Conservation (phyloP, 2,888 invertebrate species). For the Cecidostiba fungosa region DNA sequence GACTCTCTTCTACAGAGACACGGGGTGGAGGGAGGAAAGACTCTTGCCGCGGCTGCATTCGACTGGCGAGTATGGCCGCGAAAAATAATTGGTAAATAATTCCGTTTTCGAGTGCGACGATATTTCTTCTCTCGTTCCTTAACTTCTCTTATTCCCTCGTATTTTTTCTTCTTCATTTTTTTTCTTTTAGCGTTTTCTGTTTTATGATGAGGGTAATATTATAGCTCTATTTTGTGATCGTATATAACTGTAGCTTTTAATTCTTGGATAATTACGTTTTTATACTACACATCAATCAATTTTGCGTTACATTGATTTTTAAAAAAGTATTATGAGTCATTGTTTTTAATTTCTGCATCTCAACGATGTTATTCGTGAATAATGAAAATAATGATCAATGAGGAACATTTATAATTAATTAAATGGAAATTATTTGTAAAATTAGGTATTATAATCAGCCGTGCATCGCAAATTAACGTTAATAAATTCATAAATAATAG, state of each 20-base stretch:
- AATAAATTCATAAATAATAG: too few relatives aligned
- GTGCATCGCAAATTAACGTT: too few relatives aligned
- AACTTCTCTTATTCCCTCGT: constrained; percentile 43
- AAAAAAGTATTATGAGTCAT: too few relatives aligned
- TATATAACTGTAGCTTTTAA: neutral
- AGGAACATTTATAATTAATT: too few relatives aligned
- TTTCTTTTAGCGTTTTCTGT: neutral
- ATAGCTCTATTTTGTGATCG: neutral
- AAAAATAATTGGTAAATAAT: constrained; percentile 64
- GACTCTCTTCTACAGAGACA: constrained; percentile 32
- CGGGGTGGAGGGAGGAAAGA: neutral
- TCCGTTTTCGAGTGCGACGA: constrained; percentile 55
- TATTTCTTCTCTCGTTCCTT: constrained; percentile 53
- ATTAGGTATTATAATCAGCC: too few relatives aligned
- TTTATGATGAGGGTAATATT: neutral
- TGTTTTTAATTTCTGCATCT: too few relatives aligned
- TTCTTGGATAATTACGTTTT: too few relatives aligned
- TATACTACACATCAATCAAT: too few relatives aligned
- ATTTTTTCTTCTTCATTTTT: constrained; percentile 17
- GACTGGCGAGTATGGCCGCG: constrained; percentile 48
- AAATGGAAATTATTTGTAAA: too few relatives aligned
- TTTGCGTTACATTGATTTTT: neutral
- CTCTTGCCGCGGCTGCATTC: constrained; percentile 49
- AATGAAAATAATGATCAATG: too few relatives aligned
- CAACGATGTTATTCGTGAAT: too few relatives aligned